These are phyloP conservation scores for Zalophus californianus DNA, from an alignment of 2,797 vertebrate species.

Conservation along the genomic window DNA sequence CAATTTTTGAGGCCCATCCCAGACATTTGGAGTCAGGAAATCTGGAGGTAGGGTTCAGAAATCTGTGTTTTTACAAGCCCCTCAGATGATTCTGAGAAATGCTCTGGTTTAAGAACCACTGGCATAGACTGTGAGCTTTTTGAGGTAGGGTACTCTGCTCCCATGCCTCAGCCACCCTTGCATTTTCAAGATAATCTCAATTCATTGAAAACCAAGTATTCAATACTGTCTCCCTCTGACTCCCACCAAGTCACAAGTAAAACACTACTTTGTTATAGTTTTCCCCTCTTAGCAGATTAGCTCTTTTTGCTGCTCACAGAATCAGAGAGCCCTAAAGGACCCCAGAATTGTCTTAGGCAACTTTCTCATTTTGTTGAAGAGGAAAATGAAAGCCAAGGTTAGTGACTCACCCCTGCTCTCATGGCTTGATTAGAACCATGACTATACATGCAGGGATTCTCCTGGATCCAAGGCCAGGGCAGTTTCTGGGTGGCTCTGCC, in stretches of 20 bases:
- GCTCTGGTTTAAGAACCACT: background rate
- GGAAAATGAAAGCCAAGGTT: background rate
- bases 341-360: background rate
- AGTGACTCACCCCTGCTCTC: background rate
- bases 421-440: background rate
- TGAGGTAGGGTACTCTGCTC: background rate
- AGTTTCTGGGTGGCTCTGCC: background rate
- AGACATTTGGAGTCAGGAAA: background rate
- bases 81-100: background rate
- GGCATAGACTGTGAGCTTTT: background rate
- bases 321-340: background rate
- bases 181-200: background rate
- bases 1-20: background rate
- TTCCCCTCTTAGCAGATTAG: background rate
- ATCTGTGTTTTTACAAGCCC: background rate
- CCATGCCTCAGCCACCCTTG: background rate
- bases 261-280: background rate
- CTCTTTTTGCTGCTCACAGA: background rate
- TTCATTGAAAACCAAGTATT: background rate
- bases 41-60: background rate
- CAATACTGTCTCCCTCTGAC: background rate
- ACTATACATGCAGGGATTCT: background rate
- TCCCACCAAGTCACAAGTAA: background rate
- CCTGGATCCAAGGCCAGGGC: background rate
- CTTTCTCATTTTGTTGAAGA: constrained; percentile 5